Conservation (phyloP, 1,140 invertebrate genomes). For the Zaprionus nigranus region DNA sequence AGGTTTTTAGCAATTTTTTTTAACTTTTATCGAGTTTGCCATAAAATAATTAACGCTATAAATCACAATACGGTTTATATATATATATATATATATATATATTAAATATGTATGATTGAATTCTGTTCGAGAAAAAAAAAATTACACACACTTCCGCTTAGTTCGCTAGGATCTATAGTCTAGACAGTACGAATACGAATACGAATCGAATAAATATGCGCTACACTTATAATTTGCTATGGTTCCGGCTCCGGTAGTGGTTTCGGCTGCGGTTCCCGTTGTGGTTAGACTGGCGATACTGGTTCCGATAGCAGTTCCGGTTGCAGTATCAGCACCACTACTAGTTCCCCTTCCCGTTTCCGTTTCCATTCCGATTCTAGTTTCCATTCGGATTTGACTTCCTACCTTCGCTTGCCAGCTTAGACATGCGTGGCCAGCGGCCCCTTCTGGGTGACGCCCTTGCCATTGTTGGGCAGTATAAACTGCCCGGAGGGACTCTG, state of each 20-base stretch:
- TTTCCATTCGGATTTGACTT: conserved; percentile 3
- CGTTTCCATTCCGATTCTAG: conserved; percentile 4
- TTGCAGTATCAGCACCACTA: conserved; percentile 3
- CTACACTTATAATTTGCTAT: conserved; percentile 22
- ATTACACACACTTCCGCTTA: conserved; percentile 31
- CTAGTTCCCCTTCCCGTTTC: conserved; percentile 9
- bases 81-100: conserved; percentile 32
- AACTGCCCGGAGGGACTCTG: conserved; percentile 84
- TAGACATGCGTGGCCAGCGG: conserved; percentile 84
- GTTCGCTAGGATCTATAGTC: conserved; percentile 40
- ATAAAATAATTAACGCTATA: conserved; percentile 84
- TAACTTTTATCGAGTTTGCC: conserved; percentile 37
- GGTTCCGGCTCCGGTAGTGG: not conserved
- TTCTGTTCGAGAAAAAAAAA: conserved; percentile 51
- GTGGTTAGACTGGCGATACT: not conserved
- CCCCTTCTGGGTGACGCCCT: conserved; percentile 77
- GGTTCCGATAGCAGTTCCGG: not conserved
- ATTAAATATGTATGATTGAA: conserved; percentile 34
- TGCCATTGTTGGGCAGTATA: conserved; percentile 82
- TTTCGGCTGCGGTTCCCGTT: not conserved
- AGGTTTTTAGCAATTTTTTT: conserved; percentile 9
- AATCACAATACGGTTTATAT: conserved; percentile 82
- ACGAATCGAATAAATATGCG: conserved; percentile 48
- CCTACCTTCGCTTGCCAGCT: conserved; percentile 13
- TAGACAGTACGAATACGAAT: conserved; percentile 45